Percentiles rank a stretch among this genome's conserved stretches.
Evolutionary conservation across 2,113 vertebrate species (phyloP).

Genomic region (Otus sunia): DNA sequence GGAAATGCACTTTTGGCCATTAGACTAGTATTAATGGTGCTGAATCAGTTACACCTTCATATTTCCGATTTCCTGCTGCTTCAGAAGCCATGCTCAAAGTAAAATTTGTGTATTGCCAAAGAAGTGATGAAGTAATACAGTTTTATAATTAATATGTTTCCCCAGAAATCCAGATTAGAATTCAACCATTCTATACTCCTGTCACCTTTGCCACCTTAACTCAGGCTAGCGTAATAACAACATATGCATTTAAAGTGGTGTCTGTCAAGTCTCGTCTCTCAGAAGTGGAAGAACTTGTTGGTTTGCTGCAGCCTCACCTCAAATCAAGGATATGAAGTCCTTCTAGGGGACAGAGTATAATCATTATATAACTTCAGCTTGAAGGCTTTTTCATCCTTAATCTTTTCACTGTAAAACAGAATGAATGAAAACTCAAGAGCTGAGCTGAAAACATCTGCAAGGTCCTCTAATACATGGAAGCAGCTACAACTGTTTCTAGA

Average conservation of each 20-base stretch:
- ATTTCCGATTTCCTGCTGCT: neutral
- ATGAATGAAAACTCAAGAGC: neutral
- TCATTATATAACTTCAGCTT: neutral
- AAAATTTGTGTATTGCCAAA: neutral
- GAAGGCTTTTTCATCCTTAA: neutral
- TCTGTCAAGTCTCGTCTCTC: slow-evolving; percentile 7
- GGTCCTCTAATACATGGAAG: neutral
- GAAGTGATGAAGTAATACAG: neutral
- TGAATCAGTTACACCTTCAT: neutral
- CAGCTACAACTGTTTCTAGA: neutral
- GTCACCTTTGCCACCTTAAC: slow-evolving; percentile 13
- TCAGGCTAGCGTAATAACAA: neutral
- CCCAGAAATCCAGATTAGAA: neutral
- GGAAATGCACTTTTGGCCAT: neutral
- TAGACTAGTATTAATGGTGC: neutral
- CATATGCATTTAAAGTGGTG: slow-evolving; percentile 30
- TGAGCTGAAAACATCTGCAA: neutral
- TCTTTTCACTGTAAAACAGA: neutral
- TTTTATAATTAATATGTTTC: neutral
- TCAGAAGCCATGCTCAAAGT: neutral
- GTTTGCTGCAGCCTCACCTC: neutral
- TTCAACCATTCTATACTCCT: neutral
- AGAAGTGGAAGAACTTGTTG: neutral
- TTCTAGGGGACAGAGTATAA: neutral
- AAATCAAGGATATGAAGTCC: neutral